A percentile compares a stretch with the other conserved stretches of the same genome.
Conservation (phyloP, 2,113 vertebrate genomes). For the Trichechus manatus region DNA sequence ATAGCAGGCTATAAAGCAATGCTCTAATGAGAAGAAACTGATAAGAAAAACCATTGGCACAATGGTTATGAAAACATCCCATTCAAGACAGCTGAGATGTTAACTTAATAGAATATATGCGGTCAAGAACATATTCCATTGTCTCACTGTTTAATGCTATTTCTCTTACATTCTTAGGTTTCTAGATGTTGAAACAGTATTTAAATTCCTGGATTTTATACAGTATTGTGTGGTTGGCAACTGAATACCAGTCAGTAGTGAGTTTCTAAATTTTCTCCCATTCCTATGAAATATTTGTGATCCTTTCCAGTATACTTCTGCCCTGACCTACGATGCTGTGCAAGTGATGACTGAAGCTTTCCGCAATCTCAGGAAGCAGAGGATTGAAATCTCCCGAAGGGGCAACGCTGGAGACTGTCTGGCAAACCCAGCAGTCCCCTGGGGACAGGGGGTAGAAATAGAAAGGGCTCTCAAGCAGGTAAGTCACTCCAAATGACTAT, state of each 20-base stretch:
- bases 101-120: neutral
- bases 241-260: rapidly evolving
- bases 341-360: conserved; percentile 99
- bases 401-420: conserved; percentile 98
- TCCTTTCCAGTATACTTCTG: conserved; percentile 96
- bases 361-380: conserved; percentile 96
- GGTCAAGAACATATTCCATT: neutral
- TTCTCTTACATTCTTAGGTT: neutral
- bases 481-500: conserved; percentile 50
- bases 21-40: neutral
- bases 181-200: neutral
- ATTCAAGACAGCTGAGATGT: neutral
- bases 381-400: conserved; percentile 96
- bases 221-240: no score
- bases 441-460: conserved; percentile 98
- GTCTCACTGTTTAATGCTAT: neutral
- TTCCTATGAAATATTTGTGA: conserved; percentile 65
- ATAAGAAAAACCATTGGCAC: neutral
- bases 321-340: conserved; percentile 97
- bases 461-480: conserved; percentile 99
- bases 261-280: neutral
- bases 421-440: conserved; percentile 98
- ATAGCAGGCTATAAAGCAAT: neutral
- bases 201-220: neutral
- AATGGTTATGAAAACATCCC: neutral